These are phyloP conservation scores for Sesia apiformis DNA, from an alignment of 2,888 invertebrate genomes.

Conservation along the genomic window DNA sequence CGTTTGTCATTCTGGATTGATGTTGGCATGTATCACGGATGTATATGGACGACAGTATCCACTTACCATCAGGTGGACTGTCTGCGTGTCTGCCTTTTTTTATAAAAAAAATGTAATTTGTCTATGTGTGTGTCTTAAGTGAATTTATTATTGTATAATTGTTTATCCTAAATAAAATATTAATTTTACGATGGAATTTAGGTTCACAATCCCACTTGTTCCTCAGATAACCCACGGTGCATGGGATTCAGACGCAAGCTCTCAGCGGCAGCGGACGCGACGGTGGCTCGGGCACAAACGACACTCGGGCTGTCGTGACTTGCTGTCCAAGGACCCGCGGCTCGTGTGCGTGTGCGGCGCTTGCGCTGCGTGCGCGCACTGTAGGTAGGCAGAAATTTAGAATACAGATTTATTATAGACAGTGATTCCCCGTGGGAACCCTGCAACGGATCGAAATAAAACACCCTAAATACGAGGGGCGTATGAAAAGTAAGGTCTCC, in stretches of 20 bases:
- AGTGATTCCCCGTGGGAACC: not conserved
- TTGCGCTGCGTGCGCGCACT: slow-evolving; percentile 42
- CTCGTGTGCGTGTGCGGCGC: slow-evolving; percentile 53
- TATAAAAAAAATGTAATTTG: no score
- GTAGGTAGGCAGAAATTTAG: slow-evolving; percentile 28
- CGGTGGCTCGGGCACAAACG: slow-evolving; percentile 37
- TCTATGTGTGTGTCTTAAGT: no score
- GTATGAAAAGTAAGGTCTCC: no score
- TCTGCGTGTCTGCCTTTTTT: no score
- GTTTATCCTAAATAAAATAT: no score
- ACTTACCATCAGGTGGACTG: no score
- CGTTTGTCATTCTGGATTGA: no score
- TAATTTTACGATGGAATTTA: not conserved
- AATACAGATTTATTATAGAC: not conserved
- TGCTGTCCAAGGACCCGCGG: slow-evolving; percentile 50
- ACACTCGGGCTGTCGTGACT: slow-evolving; percentile 37
- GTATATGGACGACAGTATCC: no score
- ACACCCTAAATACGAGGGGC: no score
- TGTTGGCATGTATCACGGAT: no score
- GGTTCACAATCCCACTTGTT: not conserved
- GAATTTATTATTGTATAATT: no score
- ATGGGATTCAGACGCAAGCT: slow-evolving; percentile 36
- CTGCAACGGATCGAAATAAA: no score
- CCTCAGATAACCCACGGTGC: slow-evolving; percentile 45
- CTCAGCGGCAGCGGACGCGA: slow-evolving; percentile 29